A percentile compares a stretch with the other conserved stretches of the same genome.
Evolutionary conservation across 2,113 vertebrate species (phyloP).

Genomic region (Marmota flaviventris): DNA sequence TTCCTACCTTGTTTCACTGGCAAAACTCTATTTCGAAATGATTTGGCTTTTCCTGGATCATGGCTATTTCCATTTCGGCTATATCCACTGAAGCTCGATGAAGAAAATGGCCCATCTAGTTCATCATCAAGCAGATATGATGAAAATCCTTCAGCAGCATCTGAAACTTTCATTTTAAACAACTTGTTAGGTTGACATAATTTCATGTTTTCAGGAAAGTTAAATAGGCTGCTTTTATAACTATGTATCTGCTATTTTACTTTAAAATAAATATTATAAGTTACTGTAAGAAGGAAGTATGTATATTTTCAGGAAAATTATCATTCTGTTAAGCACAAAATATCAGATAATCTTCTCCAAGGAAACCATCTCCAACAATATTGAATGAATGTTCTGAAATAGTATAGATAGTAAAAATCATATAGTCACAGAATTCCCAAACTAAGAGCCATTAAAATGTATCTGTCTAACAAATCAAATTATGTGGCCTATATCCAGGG

Average conservation of each 20-base stretch:
- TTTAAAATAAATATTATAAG: not conserved
- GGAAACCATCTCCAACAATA: not conserved
- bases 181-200: slow-evolving; percentile 52
- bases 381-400: not conserved
- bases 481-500: not conserved
- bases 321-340: slow-evolving; percentile 32
- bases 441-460: slow-evolving; percentile 8
- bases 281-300: slow-evolving; percentile 42
- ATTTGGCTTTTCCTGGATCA: slow-evolving; percentile 86
- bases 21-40: slow-evolving; percentile 89
- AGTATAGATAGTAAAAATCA: slow-evolving; percentile 29
- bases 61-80: slow-evolving; percentile 83
- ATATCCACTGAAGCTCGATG: slow-evolving; percentile 90
- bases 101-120: slow-evolving; percentile 90
- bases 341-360: not conserved
- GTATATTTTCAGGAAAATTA: slow-evolving; percentile 54
- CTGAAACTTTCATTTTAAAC: slow-evolving; percentile 88
- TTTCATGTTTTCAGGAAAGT: slow-evolving; percentile 38
- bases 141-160: slow-evolving; percentile 89
- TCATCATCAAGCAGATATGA: slow-evolving; percentile 90
- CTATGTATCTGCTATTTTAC: not conserved
- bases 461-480: not conserved
- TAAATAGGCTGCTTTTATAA: slow-evolving; percentile 60
- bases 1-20: slow-evolving; percentile 90
- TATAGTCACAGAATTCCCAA: slow-evolving; percentile 48